These are phyloP conservation scores for Balaenoptera acutorostrata DNA, from an alignment of 2,113 vertebrate genomes.

Conservation along the genomic window DNA sequence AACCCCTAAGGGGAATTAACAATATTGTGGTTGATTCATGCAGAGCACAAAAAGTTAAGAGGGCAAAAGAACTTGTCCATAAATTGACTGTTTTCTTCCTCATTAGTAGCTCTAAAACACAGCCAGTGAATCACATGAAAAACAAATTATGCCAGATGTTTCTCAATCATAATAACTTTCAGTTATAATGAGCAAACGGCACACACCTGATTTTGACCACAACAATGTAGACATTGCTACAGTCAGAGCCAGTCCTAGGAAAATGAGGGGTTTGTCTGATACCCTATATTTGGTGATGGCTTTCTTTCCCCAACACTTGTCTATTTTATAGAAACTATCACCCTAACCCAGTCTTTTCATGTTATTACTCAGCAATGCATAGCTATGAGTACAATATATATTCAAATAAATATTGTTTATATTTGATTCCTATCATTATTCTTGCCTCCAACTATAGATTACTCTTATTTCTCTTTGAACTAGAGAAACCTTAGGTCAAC, in stretches of 20 bases:
- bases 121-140: neutral
- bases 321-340: neutral
- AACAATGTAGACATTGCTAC: neutral
- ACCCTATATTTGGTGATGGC: rapidly evolving
- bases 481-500: neutral
- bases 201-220: neutral
- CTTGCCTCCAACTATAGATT: neutral
- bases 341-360: neutral
- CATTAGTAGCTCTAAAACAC: neutral
- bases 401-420: neutral
- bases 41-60: neutral
- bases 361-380: neutral
- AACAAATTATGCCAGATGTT: neutral
- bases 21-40: neutral
- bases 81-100: neutral
- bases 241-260: neutral
- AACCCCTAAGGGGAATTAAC: neutral
- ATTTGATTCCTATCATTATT: neutral
- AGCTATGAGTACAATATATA: no score
- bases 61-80: neutral
- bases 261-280: neutral
- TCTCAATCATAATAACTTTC: neutral
- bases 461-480: neutral
- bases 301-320: neutral
- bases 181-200: neutral